A percentile compares a stretch with the other conserved stretches of the same genome.
These are phyloP conservation scores for Aculops lycopersici DNA, from an alignment of 1,140 invertebrate species.

Conservation along the genomic window DNA sequence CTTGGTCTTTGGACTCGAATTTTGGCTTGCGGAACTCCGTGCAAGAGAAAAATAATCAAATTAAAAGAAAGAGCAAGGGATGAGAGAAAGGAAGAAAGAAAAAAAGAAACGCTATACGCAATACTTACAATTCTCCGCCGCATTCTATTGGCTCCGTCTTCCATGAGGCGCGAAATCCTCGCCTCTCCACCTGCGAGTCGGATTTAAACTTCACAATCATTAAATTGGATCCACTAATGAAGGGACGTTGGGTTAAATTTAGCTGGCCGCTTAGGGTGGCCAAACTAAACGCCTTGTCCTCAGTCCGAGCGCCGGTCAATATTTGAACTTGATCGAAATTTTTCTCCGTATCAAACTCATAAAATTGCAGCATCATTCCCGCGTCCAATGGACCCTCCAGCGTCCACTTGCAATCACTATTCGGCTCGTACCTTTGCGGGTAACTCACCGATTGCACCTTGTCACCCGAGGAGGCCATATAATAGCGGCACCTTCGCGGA, in stretches of 20 bases:
- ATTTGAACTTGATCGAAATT: conserved; percentile 82
- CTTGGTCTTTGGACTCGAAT: too few relatives aligned
- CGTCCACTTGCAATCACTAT: conserved; percentile 82
- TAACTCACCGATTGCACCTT: conserved; percentile 75
- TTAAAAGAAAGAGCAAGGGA: too few relatives aligned
- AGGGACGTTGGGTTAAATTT: conserved; percentile 41
- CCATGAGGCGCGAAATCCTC: conserved; percentile 35
- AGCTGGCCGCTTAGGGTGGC: conserved; percentile 63
- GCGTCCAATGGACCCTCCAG: conserved; percentile 77
- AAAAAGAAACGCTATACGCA: conserved; percentile 41
- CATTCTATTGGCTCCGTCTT: conserved; percentile 45
- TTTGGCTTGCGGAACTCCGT: too few relatives aligned
- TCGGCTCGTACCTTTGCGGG: conserved; percentile 55
- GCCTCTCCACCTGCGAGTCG: conserved; percentile 63
- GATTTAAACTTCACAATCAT: conserved; percentile 90
- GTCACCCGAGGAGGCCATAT: conserved; percentile 48
- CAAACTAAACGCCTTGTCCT: conserved; percentile 61
- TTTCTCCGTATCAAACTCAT: conserved; percentile 85
- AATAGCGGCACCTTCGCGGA: conserved; percentile 39
- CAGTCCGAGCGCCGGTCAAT: conserved; percentile 64
- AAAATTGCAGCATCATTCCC: conserved; percentile 66
- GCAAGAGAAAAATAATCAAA: too few relatives aligned
- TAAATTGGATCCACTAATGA: conserved; percentile 76
- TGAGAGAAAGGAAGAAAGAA: conserved; percentile 29
- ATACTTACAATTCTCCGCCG: conserved; percentile 32